Percentiles rank a stretch among this genome's conserved stretches.
Conservation (phyloP, 1,140 invertebrate species). For the Venturia canescens region DNA sequence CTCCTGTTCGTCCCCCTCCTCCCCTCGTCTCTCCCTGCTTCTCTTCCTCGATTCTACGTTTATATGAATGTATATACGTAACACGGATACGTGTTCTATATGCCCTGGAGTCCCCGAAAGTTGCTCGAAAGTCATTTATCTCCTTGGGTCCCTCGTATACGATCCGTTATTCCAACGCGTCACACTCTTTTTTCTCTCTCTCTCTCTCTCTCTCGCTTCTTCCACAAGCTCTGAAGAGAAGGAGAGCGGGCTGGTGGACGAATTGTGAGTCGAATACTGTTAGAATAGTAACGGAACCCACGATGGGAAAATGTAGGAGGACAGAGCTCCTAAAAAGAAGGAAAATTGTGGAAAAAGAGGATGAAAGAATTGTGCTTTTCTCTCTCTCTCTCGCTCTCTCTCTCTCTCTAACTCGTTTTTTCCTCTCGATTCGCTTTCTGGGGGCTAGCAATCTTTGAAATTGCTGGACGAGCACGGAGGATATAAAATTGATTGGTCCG, state of each 20-base stretch:
- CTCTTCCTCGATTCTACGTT: background rate
- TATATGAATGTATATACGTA: background rate
- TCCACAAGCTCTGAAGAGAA: background rate
- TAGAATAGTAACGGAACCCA: constrained; percentile 22
- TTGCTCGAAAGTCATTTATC: constrained; percentile 46
- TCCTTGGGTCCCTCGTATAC: constrained; percentile 27
- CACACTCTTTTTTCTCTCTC: constrained; percentile 7
- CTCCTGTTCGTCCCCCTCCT: background rate
- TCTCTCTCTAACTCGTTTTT: background rate
- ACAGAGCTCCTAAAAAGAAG: background rate
- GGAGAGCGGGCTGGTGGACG: constrained; percentile 7
- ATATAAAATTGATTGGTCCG: constrained; percentile 62
- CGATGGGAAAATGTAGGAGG: constrained; percentile 23
- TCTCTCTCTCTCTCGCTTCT: background rate
- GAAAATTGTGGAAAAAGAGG: constrained; percentile 30
- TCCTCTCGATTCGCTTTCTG: background rate
- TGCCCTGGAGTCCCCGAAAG: constrained; percentile 43
- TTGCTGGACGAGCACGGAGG: constrained; percentile 61
- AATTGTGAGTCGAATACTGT: constrained; percentile 10
- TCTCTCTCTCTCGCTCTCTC: no score
- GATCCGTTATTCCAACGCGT: constrained; percentile 41
- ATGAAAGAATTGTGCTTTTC: background rate
- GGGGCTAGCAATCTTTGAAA: constrained; percentile 66
- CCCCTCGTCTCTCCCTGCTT: background rate
- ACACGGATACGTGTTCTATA: background rate